Conservation (phyloP, 2,888 invertebrate genomes). For the Chymomyza fuscimana region DNA sequence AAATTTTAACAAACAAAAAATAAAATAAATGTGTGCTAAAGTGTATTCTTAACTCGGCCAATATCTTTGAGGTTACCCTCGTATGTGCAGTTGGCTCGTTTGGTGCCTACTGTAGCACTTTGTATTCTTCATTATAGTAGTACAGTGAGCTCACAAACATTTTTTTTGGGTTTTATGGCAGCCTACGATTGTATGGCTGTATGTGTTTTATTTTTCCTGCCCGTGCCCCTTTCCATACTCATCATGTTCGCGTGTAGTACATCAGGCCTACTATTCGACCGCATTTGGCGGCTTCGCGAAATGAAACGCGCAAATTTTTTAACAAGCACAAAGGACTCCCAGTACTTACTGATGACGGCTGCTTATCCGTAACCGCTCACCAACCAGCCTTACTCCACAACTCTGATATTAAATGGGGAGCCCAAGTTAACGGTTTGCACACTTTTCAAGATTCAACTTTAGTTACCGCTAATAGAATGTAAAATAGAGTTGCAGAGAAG, state of each 20-base stretch:
- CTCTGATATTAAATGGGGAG: constrained; percentile 63
- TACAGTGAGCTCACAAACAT: background rate
- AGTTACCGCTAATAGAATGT: background rate
- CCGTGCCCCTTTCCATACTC: background rate
- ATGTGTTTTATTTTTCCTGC: background rate
- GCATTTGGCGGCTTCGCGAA: constrained; percentile 63
- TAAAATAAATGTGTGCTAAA: no score
- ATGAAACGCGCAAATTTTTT: constrained; percentile 71
- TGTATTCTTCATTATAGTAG: background rate
- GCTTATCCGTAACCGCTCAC: background rate
- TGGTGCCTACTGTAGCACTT: background rate
- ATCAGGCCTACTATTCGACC: constrained; percentile 38
- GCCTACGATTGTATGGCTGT: background rate
- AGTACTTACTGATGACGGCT: constrained; percentile 10
- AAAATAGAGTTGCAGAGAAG: constrained; percentile 1
- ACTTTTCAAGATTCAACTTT: constrained; percentile 23
- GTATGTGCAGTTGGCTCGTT: background rate
- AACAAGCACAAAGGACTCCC: constrained; percentile 63
- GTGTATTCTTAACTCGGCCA: no score
- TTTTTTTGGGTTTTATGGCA: background rate
- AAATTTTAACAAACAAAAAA: no score
- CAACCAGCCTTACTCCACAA: constrained; percentile 28
- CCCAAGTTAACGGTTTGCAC: constrained; percentile 59
- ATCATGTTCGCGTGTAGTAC: background rate
- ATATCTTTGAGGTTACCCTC: no score